Percentiles rank a stretch among this genome's conserved stretches.
Evolutionary conservation across 2,888 invertebrate species (phyloP).

Genomic region (Patella pellucida): DNA sequence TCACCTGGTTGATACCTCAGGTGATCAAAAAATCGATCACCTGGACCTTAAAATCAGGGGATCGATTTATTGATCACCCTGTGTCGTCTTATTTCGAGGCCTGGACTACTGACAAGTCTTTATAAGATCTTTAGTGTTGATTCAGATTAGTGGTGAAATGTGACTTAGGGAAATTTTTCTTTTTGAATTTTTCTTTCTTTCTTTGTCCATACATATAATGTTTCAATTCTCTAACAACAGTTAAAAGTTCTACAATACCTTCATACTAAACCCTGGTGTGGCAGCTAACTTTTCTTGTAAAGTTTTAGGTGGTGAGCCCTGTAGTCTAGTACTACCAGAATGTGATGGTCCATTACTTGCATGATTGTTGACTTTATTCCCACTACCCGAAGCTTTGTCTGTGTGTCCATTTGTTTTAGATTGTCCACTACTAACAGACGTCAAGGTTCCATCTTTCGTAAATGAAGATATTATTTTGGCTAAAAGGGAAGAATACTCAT

Average conservation of each 20-base stretch:
- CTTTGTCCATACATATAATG: neutral
- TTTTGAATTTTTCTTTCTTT: neutral
- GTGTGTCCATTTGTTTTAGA: conserved; percentile 3
- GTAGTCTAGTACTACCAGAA: conserved; percentile 7
- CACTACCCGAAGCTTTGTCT: neutral
- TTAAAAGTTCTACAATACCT: conserved; percentile 40
- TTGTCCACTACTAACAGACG: neutral
- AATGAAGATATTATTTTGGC: neutral
- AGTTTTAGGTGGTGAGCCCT: conserved; percentile 29
- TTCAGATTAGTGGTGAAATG: no score
- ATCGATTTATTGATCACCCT: no score
- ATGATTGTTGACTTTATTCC: neutral
- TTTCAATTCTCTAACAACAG: neutral
- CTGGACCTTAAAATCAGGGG: no score
- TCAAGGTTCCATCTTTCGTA: neutral
- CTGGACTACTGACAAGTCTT: no score
- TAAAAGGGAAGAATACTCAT: neutral
- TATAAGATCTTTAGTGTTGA: no score
- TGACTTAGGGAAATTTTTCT: neutral
- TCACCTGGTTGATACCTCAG: no score
- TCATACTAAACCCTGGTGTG: conserved; percentile 63
- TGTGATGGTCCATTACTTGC: neutral
- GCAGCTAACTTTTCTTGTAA: conserved; percentile 58
- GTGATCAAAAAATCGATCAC: no score
- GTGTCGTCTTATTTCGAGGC: no score